These are phyloP conservation scores for Platycheirus rosarum DNA, from an alignment of 2,888 invertebrate genomes.

Conservation along the genomic window DNA sequence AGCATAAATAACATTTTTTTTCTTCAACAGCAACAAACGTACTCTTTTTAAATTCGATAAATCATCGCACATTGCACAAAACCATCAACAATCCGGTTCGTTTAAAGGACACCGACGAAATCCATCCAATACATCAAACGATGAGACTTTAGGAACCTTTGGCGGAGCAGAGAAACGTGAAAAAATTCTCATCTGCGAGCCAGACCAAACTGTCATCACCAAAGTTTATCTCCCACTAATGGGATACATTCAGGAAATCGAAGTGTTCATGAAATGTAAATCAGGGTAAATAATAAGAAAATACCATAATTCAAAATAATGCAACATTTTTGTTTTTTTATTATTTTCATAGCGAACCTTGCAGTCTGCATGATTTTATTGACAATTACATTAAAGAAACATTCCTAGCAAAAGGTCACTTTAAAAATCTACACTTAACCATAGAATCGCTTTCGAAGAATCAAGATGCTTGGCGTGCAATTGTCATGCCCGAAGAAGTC, in stretches of 20 bases:
- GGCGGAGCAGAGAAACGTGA: conserved; percentile 81
- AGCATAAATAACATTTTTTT: no score
- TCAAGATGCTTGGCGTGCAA: conserved; percentile 90
- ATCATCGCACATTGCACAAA: conserved; percentile 80
- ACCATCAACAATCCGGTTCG: conserved; percentile 61
- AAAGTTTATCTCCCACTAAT: conserved; percentile 92
- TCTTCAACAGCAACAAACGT: conserved; percentile 83
- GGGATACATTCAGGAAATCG: conserved; percentile 92
- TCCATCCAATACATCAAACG: conserved; percentile 81
- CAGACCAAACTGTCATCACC: conserved; percentile 89
- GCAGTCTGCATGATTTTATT: conserved; percentile 92
- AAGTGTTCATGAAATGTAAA: conserved; percentile 85
- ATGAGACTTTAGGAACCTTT: conserved; percentile 78
- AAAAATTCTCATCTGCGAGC: conserved; percentile 89
- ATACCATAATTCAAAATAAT: no score
- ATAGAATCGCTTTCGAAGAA: conserved; percentile 89
- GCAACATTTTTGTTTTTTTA: no score
- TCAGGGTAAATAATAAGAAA: conserved; percentile 84
- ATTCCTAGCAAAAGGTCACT: conserved; percentile 91
- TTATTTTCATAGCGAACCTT: conserved; percentile 84
- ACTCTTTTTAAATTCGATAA: conserved; percentile 89
- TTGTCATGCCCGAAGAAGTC: conserved; percentile 87
- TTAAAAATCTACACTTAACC: conserved; percentile 82
- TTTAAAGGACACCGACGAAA: conserved; percentile 81
- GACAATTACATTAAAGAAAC: conserved; percentile 93